Conservation (phyloP, 30 jellyfish, hydroid and myxozoan genomes). For the Aurelia sp. region DNA sequence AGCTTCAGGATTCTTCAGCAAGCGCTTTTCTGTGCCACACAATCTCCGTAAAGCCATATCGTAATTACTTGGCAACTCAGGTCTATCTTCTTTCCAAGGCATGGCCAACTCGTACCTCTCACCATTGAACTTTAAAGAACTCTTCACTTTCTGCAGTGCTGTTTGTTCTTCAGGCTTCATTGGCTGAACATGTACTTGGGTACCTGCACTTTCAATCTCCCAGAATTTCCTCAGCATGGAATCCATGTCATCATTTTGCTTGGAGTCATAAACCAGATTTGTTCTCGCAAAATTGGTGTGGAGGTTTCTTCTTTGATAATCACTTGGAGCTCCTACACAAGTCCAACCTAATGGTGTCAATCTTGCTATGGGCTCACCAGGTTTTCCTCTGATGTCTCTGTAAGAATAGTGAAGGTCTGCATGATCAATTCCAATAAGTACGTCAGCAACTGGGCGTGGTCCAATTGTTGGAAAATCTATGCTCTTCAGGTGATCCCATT, state of each 20-base stretch:
- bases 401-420: too few relatives aligned
- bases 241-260: neutral
- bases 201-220: neutral
- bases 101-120: constrained; percentile 45
- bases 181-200: neutral
- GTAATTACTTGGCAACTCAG: constrained; percentile 7
- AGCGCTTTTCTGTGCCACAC: constrained; percentile 14
- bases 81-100: constrained; percentile 25
- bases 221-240: constrained; percentile 22
- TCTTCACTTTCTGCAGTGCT: constrained; percentile 22
- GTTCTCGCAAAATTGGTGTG: neutral
- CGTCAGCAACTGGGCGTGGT: too few relatives aligned
- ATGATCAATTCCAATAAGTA: too few relatives aligned
- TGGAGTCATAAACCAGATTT: neutral
- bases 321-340: constrained; percentile 44
- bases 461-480: too few relatives aligned
- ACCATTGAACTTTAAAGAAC: constrained; percentile 12
- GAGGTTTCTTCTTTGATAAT: neutral
- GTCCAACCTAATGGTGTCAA: constrained; percentile 55
- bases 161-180: neutral
- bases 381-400: neutral
- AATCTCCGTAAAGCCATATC: constrained; percentile 11
- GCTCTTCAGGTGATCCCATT: too few relatives aligned
- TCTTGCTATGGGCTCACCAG: constrained; percentile 60
- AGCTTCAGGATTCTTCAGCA: constrained; percentile 12